Base-by-base conservation (phyloP, 2,797 vertebrate species). In the Sebastes iracundus region DNA sequence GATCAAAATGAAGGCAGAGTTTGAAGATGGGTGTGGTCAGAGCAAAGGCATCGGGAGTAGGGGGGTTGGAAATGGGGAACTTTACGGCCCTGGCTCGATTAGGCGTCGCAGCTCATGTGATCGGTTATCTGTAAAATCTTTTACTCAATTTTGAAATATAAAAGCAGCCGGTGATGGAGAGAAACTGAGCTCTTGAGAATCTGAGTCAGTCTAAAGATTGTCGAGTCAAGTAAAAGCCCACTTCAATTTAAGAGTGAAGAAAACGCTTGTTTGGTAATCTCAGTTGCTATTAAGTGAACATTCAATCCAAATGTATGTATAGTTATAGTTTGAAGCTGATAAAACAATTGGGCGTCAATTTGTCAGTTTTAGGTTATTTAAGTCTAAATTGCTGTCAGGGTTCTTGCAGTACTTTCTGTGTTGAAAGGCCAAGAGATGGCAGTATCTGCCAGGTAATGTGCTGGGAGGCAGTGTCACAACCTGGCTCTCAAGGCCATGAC, bases 391-490 rank as follows among this genome's bases (percentile, higher is more conserved):
- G 20, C 12, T 53, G 1, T 33, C 5, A 12, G 14, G 33, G n/a
- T 59, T 66, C 23, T 22, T 61, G 25, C 58, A 10, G 33, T 3
- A 4, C 2, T 56, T 32, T 65, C 32, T 72, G 60, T 32, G 67
- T 72, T 68, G 23, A 66, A 38, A 65, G 30, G 52, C 78, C 87
- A 84, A 74, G 18, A 84, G 86, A 42, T 76, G 86, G 81, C 79
- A 80, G 81, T 18, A 70, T 38, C 22, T 70, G 30, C 22, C 67
- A 18, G 32, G 52, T 11, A 35, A 56, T 38, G 30, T 52, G 49
- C 8, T n/a, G 49, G 49, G 49, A 52, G 20, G 49, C 49, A 49
- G 46, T 46, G 16, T 46, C 42, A 46, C 46, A 49, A 49, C 46
- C 42, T 46, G 42, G 16, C 42, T 46, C 42, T 46, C 16, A 46